A percentile compares a stretch with the other conserved stretches of the same genome.
phyloP scores from a whole-genome alignment of 2,888 invertebrate genomes.

The Platypus cylindrus region DNA sequence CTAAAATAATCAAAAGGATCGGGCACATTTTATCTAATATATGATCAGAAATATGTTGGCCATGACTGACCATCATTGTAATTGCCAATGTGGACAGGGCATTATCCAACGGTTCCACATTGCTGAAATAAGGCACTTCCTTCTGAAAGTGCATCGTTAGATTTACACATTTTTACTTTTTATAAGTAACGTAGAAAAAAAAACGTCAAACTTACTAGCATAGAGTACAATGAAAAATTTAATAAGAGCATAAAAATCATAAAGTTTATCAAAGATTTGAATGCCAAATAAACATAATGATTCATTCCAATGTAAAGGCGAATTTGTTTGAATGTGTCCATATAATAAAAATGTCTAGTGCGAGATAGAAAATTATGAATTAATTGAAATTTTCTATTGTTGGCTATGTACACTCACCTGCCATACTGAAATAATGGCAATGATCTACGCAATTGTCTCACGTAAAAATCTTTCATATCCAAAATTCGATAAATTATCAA shows the following conservation, averaged over 20 bases:
- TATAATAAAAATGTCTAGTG: slow-evolving; percentile 3
- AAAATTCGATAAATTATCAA: not conserved
- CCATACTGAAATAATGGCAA: slow-evolving; percentile 1
- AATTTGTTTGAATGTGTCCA: not conserved
- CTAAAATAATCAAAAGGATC: slow-evolving; percentile 3
- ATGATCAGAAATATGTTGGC: not conserved
- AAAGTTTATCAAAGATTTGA: not conserved
- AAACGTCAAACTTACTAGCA: slow-evolving; percentile 1
- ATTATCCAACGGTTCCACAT: not conserved
- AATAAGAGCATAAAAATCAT: not conserved
- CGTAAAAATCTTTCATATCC: not conserved
- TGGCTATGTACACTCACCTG: too few species aligned
- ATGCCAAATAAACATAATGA: slow-evolving; percentile 1
- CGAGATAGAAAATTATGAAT: too few species aligned
- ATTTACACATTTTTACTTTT: not conserved
- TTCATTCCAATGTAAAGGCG: slow-evolving; percentile 3
- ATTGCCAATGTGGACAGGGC: slow-evolving; percentile 2
- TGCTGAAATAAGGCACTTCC: not conserved
- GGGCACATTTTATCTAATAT: not conserved
- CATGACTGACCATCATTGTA: slow-evolving; percentile 6
- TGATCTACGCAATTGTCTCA: not conserved
- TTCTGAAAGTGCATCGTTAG: too few species aligned
- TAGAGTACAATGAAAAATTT: not conserved
- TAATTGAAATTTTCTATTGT: too few species aligned
- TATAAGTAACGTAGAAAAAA: not conserved